phyloP scores from a whole-genome alignment of 2,797 vertebrate genomes.

The Eupleurogrammus muticus region DNA sequence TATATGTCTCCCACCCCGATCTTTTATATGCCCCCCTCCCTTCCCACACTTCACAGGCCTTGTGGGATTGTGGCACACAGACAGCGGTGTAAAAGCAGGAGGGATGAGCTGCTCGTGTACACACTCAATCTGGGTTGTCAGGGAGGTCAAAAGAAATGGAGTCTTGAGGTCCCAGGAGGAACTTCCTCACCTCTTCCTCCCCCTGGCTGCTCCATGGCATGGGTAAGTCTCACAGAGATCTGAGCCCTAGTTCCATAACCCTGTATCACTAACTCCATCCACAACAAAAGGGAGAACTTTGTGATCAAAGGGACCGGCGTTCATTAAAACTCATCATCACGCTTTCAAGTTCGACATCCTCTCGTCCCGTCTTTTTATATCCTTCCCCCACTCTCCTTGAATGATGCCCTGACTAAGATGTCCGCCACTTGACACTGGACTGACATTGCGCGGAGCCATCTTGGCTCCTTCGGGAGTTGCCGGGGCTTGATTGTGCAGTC shows the following conservation, averaged over 20 bases:
- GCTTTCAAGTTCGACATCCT: slow-evolving; percentile 65
- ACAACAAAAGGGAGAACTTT: slow-evolving; percentile 57
- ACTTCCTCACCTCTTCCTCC: slow-evolving; percentile 71
- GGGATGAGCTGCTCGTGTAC: slow-evolving; percentile 78
- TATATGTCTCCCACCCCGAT: slow-evolving; percentile 3
- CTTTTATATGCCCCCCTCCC: slow-evolving; percentile 30
- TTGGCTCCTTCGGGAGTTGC: slow-evolving; percentile 77
- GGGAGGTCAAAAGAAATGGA: slow-evolving; percentile 82
- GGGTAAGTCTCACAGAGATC: slow-evolving; percentile 64
- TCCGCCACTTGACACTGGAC: slow-evolving; percentile 78
- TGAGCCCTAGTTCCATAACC: slow-evolving; percentile 53
- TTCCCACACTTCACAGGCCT: slow-evolving; percentile 51
- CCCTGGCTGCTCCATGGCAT: slow-evolving; percentile 55
- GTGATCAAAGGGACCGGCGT: slow-evolving; percentile 67
- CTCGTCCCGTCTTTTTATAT: slow-evolving; percentile 58
- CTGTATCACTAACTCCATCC: slow-evolving; percentile 49
- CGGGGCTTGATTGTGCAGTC: slow-evolving; percentile 80
- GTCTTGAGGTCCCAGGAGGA: slow-evolving; percentile 78
- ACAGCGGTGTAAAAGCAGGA: slow-evolving; percentile 76
- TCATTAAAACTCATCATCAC: slow-evolving; percentile 66
- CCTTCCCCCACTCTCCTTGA: slow-evolving; percentile 63
- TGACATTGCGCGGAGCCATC: slow-evolving; percentile 78
- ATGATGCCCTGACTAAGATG: slow-evolving; percentile 77
- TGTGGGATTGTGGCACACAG: slow-evolving; percentile 72
- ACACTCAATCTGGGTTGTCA: slow-evolving; percentile 83